Conservation (phyloP, 2,797 vertebrate genomes). For the Anguilla anguilla region DNA sequence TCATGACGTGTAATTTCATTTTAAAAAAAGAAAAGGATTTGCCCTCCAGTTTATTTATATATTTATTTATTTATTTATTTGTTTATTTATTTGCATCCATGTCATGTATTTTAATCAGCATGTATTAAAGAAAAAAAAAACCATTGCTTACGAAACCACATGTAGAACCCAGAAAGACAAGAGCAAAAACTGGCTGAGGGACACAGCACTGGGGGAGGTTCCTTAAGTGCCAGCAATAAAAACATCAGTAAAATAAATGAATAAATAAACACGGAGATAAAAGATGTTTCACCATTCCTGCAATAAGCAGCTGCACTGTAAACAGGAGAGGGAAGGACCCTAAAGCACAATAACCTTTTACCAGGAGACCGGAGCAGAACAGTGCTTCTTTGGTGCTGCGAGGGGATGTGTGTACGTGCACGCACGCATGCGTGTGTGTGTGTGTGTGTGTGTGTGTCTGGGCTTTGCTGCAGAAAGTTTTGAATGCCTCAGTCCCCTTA, state of each 20-base stretch:
- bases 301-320: conserved; percentile 35
- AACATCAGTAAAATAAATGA: conserved; percentile 29
- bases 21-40: conserved; percentile 42
- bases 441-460: background rate
- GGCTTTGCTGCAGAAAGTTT: background rate
- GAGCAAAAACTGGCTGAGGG: conserved; percentile 56
- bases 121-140: conserved; percentile 65
- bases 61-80: conserved; percentile 47
- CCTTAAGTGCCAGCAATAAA: conserved; percentile 34
- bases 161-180: conserved; percentile 67
- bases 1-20: conserved; percentile 45
- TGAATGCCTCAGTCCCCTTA: conserved; percentile 13
- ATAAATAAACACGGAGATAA: conserved; percentile 28
- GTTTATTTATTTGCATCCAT: conserved; percentile 58
- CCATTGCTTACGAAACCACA: conserved; percentile 41
- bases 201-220: conserved; percentile 43
- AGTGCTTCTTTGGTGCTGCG: background rate
- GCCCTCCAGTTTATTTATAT: conserved; percentile 24
- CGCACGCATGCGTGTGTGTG: background rate
- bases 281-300: conserved; percentile 26
- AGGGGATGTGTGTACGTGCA: background rate
- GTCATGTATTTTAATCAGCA: conserved; percentile 65
- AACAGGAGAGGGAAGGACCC: conserved; percentile 21
- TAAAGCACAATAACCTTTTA: conserved; percentile 23
- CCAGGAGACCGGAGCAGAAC: conserved; percentile 18